These are phyloP conservation scores for Megaleporinus macrocephalus DNA, from an alignment of 2,113 vertebrate species.

Conservation along the genomic window DNA sequence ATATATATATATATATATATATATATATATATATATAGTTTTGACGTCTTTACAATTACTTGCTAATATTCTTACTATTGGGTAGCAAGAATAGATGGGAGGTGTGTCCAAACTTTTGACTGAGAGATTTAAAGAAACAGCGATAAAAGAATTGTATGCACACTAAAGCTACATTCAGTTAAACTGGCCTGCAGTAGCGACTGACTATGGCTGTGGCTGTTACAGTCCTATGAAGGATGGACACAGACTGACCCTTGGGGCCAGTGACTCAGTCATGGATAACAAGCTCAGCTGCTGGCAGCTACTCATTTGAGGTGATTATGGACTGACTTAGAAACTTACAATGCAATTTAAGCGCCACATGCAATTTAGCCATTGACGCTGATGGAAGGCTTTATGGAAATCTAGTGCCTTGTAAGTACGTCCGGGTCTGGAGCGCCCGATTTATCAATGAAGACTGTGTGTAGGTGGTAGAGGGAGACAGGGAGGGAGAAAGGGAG, in stretches of 20 bases:
- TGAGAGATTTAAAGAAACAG: too few species aligned
- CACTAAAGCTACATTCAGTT: not conserved
- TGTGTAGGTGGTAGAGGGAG: not conserved
- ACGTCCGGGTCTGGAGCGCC: not conserved
- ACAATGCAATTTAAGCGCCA: conserved; percentile 25
- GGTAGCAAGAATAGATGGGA: too few species aligned
- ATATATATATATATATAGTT: too few species aligned
- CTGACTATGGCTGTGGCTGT: not conserved
- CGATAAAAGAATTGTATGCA: too few species aligned
- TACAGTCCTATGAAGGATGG: not conserved
- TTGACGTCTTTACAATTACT: too few species aligned
- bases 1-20: too few species aligned
- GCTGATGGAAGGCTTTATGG: not conserved
- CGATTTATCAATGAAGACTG: not conserved
- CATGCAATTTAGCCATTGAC: not conserved
- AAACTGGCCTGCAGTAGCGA: not conserved
- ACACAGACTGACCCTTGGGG: not conserved
- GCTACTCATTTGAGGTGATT: conserved; percentile 28
- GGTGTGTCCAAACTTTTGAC: too few species aligned
- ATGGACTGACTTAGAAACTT: not conserved
- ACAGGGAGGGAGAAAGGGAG: not conserved
- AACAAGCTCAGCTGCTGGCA: conserved; percentile 13
- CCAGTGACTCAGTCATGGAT: not conserved
- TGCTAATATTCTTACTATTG: too few species aligned
- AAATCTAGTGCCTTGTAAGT: not conserved